Conservation (phyloP, 2,113 vertebrate species). For the Oceanodroma tethys region DNA sequence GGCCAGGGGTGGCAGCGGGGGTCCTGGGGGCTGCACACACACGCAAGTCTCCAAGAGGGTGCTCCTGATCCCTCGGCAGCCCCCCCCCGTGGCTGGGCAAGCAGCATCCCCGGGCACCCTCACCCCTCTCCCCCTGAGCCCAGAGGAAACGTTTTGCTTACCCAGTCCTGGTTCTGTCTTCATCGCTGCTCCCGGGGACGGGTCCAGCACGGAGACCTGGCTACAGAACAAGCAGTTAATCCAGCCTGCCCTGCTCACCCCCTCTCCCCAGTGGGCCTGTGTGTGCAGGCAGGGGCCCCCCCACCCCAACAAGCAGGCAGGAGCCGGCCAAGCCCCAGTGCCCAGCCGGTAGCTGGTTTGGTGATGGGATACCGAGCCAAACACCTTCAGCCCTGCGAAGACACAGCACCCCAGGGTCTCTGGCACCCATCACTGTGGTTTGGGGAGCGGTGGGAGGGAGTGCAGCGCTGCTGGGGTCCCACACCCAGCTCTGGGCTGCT, state of each 20-base stretch:
- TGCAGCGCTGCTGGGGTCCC: not conserved
- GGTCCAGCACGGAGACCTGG: slow-evolving; percentile 60
- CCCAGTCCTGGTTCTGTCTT: slow-evolving; percentile 55
- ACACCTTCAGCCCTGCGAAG: not conserved
- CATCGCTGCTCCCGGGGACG: not conserved
- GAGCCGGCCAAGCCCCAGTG: not conserved
- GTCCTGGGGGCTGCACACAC: slow-evolving; percentile 55
- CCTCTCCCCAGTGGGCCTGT: not conserved
- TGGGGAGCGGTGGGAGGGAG: not conserved
- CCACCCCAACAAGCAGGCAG: not conserved
- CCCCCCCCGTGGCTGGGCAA: not conserved
- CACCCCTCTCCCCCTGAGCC: not conserved
- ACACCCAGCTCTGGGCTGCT: not conserved
- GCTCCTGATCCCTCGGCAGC: rapidly evolving
- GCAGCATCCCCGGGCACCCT: not conserved
- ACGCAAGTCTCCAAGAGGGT: not conserved
- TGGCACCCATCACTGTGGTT: not conserved
- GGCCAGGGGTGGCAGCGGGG: slow-evolving; percentile 34
- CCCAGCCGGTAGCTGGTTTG: not conserved
- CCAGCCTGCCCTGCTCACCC: rapidly evolving
- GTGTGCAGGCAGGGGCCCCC: not conserved
- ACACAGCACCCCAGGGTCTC: not conserved
- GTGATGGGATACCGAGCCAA: not conserved
- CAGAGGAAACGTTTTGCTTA: not conserved
- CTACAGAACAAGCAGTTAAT: slow-evolving; percentile 62